Conservation (phyloP, 2,888 invertebrate species). For the Hypselothyrea guttata region DNA sequence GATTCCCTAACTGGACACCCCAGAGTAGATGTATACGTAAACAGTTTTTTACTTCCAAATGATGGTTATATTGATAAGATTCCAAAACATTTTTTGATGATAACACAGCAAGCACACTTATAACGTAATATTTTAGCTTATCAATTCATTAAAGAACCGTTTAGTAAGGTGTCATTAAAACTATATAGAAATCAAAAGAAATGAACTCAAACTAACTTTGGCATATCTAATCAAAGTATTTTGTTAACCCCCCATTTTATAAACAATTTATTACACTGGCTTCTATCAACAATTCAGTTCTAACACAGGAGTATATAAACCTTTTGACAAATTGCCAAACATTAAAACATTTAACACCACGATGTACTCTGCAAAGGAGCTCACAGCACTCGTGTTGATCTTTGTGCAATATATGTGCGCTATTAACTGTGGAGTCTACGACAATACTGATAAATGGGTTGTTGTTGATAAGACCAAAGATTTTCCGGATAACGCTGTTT, state of each 20-base stretch:
- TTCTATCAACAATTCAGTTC: slow-evolving; percentile 18
- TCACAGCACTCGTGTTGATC: slow-evolving; percentile 21
- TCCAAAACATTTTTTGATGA: neutral
- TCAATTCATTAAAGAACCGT: neutral
- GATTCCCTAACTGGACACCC: neutral
- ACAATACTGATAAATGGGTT: slow-evolving; percentile 40
- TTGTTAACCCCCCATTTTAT: neutral
- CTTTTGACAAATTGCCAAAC: neutral
- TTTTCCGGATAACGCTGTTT: slow-evolving; percentile 38
- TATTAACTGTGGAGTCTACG: slow-evolving; percentile 40
- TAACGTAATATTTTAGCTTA: neutral
- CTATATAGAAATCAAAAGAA: slow-evolving; percentile 1
- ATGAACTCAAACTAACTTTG: neutral
- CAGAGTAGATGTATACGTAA: neutral
- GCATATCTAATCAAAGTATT: slow-evolving; percentile 25
- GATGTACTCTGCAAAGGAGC: slow-evolving; percentile 37
- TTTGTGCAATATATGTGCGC: slow-evolving; percentile 33
- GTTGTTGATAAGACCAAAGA: slow-evolving; percentile 2
- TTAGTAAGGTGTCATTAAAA: neutral
- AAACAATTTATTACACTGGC: neutral
- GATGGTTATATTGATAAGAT: neutral
- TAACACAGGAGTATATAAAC: slow-evolving; percentile 21
- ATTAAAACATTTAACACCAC: too few species aligned
- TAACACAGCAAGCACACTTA: neutral
- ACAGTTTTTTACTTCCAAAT: neutral